A percentile compares a stretch with the other conserved stretches of the same genome.
phyloP scores from a whole-genome alignment of 2,888 invertebrate genomes.

The Pollenia angustigena region DNA sequence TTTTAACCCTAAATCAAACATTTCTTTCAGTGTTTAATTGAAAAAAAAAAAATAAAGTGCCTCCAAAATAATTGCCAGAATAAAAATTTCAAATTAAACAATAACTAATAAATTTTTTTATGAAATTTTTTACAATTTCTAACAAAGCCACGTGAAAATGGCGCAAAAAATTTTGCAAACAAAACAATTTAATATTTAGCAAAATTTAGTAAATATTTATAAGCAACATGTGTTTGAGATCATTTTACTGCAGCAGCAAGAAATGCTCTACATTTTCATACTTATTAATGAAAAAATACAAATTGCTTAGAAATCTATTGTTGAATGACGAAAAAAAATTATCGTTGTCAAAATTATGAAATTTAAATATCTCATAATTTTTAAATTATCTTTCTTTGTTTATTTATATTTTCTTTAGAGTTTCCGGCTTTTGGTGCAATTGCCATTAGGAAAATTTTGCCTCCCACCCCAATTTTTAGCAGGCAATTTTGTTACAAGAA shows the following conservation, averaged over 20 bases:
- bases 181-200: constrained; percentile 1
- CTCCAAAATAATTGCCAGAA: not conserved
- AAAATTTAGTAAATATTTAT: constrained; percentile 15
- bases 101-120: not conserved
- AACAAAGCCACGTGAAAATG: constrained; percentile 13
- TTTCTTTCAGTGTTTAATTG: not conserved
- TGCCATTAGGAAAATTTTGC: constrained; percentile 40
- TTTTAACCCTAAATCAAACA: not conserved
- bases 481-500: constrained; percentile 16
- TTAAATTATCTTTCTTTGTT: not conserved
- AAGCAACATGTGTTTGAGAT: constrained; percentile 34
- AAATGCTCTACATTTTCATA: not conserved
- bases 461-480: not conserved
- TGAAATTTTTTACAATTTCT: not conserved
- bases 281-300: not conserved
- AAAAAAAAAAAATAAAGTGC: constrained; percentile 5
- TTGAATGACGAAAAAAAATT: constrained; percentile 24
- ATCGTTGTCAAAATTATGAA: constrained; percentile 30
- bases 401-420: constrained; percentile 39
- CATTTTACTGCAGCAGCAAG: constrained; percentile 22
- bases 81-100: not conserved
- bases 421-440: constrained; percentile 66
- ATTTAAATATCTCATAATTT: constrained; percentile 28
- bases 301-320: not conserved
- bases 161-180: not conserved